A percentile compares a stretch with the other conserved stretches of the same genome.
These are phyloP conservation scores for Ceyx cyanopectus DNA, from an alignment of 2,113 vertebrate species.

Conservation along the genomic window DNA sequence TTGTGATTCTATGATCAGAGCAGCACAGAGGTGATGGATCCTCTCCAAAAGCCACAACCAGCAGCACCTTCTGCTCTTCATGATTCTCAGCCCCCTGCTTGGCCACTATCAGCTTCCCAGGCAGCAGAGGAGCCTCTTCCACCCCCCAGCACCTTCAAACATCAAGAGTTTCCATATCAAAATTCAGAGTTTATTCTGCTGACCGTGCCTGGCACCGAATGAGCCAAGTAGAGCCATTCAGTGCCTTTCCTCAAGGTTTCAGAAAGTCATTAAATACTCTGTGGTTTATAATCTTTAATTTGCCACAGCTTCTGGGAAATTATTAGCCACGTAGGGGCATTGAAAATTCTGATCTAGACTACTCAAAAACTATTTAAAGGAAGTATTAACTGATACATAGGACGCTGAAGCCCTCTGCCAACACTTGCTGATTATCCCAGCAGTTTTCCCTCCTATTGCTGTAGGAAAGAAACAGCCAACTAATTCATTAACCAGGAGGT, in stretches of 20 bases:
- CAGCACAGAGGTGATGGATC: neutral
- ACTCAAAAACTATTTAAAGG: conserved; percentile 13
- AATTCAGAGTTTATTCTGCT: neutral
- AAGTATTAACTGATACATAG: conserved; percentile 28
- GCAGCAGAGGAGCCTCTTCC: neutral
- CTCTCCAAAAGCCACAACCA: neutral
- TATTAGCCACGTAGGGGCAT: neutral
- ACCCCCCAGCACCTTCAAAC: neutral
- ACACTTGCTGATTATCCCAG: conserved; percentile 64
- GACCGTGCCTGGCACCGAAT: neutral
- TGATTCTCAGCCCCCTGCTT: neutral
- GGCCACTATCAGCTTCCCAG: neutral
- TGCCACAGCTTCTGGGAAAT: conserved; percentile 3
- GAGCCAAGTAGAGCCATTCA: neutral
- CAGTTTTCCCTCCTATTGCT: conserved; percentile 27
- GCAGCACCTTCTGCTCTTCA: neutral
- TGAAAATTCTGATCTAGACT: conserved; percentile 24
- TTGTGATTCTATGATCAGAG: neutral
- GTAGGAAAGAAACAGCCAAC: conserved; percentile 59
- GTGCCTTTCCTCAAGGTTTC: neutral
- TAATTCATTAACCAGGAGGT: conserved; percentile 67
- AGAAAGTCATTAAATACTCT: neutral
- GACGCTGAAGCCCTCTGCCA: conserved; percentile 33
- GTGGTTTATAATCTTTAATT: neutral
- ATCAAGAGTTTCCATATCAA: neutral